Evolutionary conservation across 2,888 invertebrate species (phyloP).

Genomic region (Ceraclea dissimilis): DNA sequence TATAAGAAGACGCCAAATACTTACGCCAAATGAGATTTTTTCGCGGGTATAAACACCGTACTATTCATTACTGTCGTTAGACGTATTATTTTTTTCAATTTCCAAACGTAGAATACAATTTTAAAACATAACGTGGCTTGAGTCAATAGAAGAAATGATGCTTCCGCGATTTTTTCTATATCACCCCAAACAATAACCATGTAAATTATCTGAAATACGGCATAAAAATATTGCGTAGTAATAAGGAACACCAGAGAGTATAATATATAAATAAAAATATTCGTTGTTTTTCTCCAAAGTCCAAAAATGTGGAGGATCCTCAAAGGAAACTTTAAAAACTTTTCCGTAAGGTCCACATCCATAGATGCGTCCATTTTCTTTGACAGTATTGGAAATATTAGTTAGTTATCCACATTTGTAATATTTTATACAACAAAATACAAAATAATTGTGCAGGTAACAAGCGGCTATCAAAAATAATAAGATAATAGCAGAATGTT

Average conservation of each 20-base stretch:
- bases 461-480: background rate
- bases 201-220: conserved; percentile 22
- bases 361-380: conserved; percentile 9
- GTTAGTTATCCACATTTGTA: background rate
- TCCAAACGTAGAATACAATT: conserved; percentile 15
- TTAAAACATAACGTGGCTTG: conserved; percentile 23
- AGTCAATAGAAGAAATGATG: conserved; percentile 23
- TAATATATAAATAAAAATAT: conserved; percentile 12
- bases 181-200: conserved; percentile 23
- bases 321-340: conserved; percentile 20
- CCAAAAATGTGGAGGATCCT: conserved; percentile 19
- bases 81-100: conserved; percentile 8
- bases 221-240: conserved; percentile 23
- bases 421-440: background rate
- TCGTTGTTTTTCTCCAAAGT: conserved; percentile 17
- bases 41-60: conserved; percentile 12
- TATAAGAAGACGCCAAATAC: no score
- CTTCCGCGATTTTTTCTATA: conserved; percentile 24
- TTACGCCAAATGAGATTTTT: conserved; percentile 8
- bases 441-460: background rate
- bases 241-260: conserved; percentile 14
- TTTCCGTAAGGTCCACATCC: conserved; percentile 9
- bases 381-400: background rate
- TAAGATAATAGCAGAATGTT: no score
- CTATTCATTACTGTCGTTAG: conserved; percentile 15